A percentile compares a stretch with the other conserved stretches of the same genome.
These are phyloP conservation scores for Telmatochromis brachygnathus DNA, from an alignment of 2,113 vertebrate genomes.

Conservation along the genomic window DNA sequence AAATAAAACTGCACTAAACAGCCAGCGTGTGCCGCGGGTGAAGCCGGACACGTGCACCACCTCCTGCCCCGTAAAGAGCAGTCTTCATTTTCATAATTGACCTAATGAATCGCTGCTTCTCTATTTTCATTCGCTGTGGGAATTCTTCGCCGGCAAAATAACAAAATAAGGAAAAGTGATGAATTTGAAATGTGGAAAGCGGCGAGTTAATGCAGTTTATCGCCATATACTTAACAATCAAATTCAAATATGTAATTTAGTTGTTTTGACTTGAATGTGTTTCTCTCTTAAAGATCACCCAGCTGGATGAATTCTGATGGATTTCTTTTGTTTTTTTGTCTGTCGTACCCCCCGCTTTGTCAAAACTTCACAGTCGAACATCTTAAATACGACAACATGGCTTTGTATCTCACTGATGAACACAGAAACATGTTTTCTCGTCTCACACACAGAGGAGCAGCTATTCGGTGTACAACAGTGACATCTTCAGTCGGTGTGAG, in stretches of 20 bases:
- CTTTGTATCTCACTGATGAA: slow-evolving; percentile 37
- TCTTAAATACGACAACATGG: slow-evolving; percentile 5
- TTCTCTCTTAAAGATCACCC: neutral
- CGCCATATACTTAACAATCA: neutral
- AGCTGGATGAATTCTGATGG: neutral
- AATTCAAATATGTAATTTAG: neutral
- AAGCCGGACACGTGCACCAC: neutral
- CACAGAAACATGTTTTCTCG: slow-evolving; percentile 14
- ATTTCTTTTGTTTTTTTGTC: neutral
- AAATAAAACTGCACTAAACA: neutral
- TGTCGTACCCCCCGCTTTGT: neutral
- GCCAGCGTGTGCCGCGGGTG: neutral
- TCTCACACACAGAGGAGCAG: neutral
- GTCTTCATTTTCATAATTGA: neutral
- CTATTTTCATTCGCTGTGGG: neutral
- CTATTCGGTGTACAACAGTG: slow-evolving; percentile 71
- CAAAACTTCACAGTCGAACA: slow-evolving; percentile 21
- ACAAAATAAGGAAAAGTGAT: neutral
- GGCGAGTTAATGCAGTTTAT: neutral
- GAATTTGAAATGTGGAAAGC: neutral
- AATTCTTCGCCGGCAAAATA: neutral
- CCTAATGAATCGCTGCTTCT: neutral
- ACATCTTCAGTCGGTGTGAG: slow-evolving; percentile 65
- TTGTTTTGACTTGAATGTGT: neutral
- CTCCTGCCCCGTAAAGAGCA: neutral